These are phyloP conservation scores for Cotesia glomerata DNA, from an alignment of 1,140 invertebrate species.

Conservation along the genomic window DNA sequence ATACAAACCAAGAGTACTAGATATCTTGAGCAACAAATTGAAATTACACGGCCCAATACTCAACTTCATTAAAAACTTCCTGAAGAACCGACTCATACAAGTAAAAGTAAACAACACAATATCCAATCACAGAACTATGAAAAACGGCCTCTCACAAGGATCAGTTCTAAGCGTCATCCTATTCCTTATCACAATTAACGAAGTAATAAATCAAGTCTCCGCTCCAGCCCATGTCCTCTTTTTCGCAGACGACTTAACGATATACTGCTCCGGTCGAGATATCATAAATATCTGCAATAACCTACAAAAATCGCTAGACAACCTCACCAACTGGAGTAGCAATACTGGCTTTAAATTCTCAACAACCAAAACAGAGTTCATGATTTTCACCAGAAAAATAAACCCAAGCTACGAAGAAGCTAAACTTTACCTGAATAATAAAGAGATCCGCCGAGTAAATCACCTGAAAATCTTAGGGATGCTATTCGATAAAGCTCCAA, in stretches of 20 bases:
- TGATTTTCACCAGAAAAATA: background rate
- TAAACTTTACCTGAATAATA: background rate
- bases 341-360: background rate
- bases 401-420: background rate
- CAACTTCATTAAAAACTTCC: background rate
- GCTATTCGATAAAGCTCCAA: slow-evolving; percentile 9
- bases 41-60: background rate
- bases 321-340: background rate
- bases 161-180: background rate
- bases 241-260: slow-evolving; percentile 17
- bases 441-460: background rate
- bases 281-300: background rate
- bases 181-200: slow-evolving; percentile 37
- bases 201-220: background rate
- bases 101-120: background rate
- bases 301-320: background rate
- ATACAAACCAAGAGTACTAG: background rate
- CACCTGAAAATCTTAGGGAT: background rate
- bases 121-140: background rate
- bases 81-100: background rate
- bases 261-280: background rate
- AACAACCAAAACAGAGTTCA: background rate
- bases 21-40: background rate
- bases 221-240: background rate
- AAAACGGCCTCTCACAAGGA: background rate